Conservation (phyloP, 1,140 invertebrate species). For the Carcinoscorpius rotundicauda region DNA sequence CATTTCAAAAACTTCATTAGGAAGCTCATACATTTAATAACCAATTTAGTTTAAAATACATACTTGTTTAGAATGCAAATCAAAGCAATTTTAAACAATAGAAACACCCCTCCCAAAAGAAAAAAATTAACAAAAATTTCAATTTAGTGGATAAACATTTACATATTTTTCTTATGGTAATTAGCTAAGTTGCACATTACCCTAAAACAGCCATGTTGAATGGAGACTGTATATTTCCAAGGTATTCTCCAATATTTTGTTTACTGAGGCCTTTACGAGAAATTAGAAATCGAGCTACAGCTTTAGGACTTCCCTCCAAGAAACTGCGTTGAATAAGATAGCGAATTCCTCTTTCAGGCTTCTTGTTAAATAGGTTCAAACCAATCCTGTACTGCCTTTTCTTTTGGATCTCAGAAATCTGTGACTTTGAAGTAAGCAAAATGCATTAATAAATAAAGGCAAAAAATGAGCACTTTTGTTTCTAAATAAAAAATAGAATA, state of each 20-base stretch:
- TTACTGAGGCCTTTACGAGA: slow-evolving; percentile 92
- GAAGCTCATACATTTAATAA: no score
- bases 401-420: slow-evolving; percentile 21
- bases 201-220: slow-evolving; percentile 79
- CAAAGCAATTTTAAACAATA: no score
- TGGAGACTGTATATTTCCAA: slow-evolving; percentile 86
- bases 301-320: slow-evolving; percentile 64
- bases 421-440: not conserved
- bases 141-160: no score
- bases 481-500: no score
- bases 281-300: slow-evolving; percentile 87
- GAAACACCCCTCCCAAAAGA: no score
- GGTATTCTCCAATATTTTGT: slow-evolving; percentile 98
- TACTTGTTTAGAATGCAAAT: no score
- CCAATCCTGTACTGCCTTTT: slow-evolving; percentile 89
- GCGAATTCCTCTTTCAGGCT: slow-evolving; percentile 71
- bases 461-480: not conserved
- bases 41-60: no score
- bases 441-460: not conserved
- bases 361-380: slow-evolving; percentile 94
- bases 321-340: slow-evolving; percentile 89
- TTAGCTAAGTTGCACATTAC: not conserved
- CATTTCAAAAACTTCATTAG: no score
- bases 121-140: no score
- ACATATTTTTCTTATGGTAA: no score